phyloP scores from a whole-genome alignment of 64 coral and sea anemone species.

The Dendronephthya gigantea region DNA sequence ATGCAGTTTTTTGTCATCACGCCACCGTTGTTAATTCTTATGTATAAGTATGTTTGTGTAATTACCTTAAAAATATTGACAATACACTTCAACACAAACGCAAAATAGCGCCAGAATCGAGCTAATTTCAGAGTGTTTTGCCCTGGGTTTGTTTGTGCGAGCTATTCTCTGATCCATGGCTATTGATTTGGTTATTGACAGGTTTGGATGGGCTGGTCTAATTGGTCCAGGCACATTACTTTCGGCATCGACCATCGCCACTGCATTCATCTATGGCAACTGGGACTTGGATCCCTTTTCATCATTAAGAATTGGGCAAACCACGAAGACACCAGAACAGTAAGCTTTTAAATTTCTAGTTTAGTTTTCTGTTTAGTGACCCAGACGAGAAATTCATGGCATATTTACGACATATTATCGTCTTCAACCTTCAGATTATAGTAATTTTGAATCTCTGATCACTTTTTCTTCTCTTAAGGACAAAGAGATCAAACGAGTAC shows the following conservation, averaged over 20 bases:
- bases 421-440: no score
- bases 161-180: not conserved
- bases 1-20: conserved; percentile 67
- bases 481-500: not conserved
- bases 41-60: conserved; percentile 37
- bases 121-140: no score
- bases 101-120: no score
- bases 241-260: not conserved
- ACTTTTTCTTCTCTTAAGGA: not conserved
- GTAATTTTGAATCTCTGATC: no score
- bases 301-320: not conserved
- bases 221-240: not conserved
- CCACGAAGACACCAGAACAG: not conserved
- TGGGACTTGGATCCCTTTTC: not conserved
- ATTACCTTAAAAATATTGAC: no score
- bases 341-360: no score
- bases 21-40: conserved; percentile 35
- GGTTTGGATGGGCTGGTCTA: conserved; percentile 1
- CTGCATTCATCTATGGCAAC: not conserved
- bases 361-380: no score
- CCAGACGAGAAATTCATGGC: no score
- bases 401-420: no score
- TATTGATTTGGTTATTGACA: no score
- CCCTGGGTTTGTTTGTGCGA: no score
- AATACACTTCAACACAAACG: no score